Evolutionary conservation across 1,140 invertebrate species (phyloP).

Genomic region (Diprion similis): DNA sequence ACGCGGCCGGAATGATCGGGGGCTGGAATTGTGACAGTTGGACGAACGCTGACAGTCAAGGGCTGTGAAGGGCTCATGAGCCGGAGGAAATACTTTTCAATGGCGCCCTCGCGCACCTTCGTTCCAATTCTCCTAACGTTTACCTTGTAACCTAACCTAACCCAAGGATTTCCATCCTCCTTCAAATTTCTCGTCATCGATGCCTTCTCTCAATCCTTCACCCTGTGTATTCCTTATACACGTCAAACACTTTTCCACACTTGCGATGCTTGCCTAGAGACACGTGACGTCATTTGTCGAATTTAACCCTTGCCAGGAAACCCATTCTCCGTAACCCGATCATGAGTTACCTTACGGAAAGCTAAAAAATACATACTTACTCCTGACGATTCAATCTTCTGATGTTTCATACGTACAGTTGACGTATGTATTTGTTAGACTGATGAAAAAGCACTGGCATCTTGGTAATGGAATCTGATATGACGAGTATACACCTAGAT

Average conservation of each 20-base stretch:
- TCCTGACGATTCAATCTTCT: too few species aligned
- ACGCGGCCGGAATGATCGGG: not conserved
- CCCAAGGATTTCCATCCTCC: not conserved
- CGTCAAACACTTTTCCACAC: not conserved
- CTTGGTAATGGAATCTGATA: too few species aligned
- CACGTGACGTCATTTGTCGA: too few species aligned
- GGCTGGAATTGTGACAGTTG: not conserved
- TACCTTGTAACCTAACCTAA: not conserved
- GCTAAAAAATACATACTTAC: too few species aligned
- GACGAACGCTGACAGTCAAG: constrained; percentile 9
- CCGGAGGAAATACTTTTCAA: not conserved
- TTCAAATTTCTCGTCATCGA: not conserved
- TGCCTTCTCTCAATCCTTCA: not conserved
- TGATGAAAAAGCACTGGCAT: too few species aligned
- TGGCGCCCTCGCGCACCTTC: not conserved
- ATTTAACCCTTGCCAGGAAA: too few species aligned
- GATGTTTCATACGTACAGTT: too few species aligned
- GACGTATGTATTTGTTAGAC: too few species aligned
- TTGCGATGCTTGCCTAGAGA: not conserved
- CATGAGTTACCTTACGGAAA: too few species aligned
- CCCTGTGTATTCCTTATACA: not conserved
- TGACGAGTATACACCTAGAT: too few species aligned
- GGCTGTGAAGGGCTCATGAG: not conserved
- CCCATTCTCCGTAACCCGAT: too few species aligned
- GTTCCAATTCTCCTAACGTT: too few species aligned